Conservation (phyloP, 2,888 invertebrate species). For the Xylocampa areola region DNA sequence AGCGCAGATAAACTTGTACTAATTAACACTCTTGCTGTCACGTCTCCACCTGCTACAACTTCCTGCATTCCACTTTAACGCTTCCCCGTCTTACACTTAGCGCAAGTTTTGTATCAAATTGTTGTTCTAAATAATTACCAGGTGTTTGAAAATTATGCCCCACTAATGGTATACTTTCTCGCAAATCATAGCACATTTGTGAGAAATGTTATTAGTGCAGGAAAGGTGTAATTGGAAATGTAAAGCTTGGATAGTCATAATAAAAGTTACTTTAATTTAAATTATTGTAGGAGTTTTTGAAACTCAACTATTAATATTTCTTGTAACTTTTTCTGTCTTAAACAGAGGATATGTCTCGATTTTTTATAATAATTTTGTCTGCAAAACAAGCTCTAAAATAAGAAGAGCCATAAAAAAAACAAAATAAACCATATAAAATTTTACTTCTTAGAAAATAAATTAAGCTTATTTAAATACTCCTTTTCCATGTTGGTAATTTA, state of each 20-base stretch:
- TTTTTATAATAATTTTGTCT: too few relatives aligned
- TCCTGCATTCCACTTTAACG: conserved; percentile 51
- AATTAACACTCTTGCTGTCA: conserved; percentile 78
- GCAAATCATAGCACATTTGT: conserved; percentile 41
- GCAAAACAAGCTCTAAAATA: too few relatives aligned
- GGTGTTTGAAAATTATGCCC: conserved; percentile 43
- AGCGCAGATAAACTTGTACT: conserved; percentile 77
- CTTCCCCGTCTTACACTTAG: conserved; percentile 54
- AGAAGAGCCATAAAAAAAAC: too few relatives aligned
- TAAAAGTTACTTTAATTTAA: neutral
- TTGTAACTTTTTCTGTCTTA: too few relatives aligned
- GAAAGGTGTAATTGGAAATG: conserved; percentile 9
- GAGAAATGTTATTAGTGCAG: conserved; percentile 32
- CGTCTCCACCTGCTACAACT: conserved; percentile 71
- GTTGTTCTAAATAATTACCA: conserved; percentile 51
- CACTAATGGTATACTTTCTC: conserved; percentile 52
- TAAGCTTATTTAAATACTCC: too few relatives aligned
- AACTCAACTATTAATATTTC: too few relatives aligned
- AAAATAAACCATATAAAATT: too few relatives aligned
- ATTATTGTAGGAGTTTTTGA: neutral
- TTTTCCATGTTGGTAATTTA: too few relatives aligned
- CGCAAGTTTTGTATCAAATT: conserved; percentile 57
- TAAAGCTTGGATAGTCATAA: neutral
- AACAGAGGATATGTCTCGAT: too few relatives aligned
- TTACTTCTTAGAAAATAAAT: too few relatives aligned